Percentiles rank a stretch among this genome's conserved stretches.
These are phyloP conservation scores for Adelphocoris suturalis DNA, from an alignment of 2,888 invertebrate species.

Conservation along the genomic window DNA sequence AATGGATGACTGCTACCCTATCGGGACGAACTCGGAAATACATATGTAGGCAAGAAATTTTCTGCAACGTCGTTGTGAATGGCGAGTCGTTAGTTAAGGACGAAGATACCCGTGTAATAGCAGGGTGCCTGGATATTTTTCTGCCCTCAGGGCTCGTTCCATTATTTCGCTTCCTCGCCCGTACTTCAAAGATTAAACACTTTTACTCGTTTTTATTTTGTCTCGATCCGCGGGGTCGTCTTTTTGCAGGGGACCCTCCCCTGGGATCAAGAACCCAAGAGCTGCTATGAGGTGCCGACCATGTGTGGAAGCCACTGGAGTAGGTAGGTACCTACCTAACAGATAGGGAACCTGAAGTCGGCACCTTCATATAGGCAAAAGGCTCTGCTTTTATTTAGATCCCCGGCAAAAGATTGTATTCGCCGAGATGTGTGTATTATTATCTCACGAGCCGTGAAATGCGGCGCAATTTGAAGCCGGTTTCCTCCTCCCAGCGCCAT, in stretches of 20 bases:
- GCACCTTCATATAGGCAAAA: slow-evolving; percentile 42
- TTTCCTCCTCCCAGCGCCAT: slow-evolving; percentile 41
- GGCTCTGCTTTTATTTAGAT: slow-evolving; percentile 43
- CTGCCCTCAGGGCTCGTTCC: slow-evolving; percentile 51
- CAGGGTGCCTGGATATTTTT: slow-evolving; percentile 54
- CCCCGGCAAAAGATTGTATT: slow-evolving; percentile 29
- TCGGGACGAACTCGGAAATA: slow-evolving; percentile 12
- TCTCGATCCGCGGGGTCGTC: slow-evolving; percentile 28
- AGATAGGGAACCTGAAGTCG: slow-evolving; percentile 2
- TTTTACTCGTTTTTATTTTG: slow-evolving; percentile 42
- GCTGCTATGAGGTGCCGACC: slow-evolving; percentile 25
- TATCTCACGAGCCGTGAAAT: slow-evolving; percentile 35
- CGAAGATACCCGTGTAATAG: slow-evolving; percentile 52
- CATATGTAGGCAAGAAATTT: slow-evolving; percentile 20
- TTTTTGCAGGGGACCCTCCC: slow-evolving; percentile 37
- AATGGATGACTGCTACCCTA: slow-evolving; percentile 49
- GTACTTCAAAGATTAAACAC: slow-evolving; percentile 41
- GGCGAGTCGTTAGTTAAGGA: slow-evolving; percentile 63
- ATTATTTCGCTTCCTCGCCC: slow-evolving; percentile 56
- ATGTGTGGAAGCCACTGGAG: slow-evolving; percentile 34
- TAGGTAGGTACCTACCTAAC: not conserved
- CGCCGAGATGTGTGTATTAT: slow-evolving; percentile 35
- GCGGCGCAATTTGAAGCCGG: slow-evolving; percentile 49
- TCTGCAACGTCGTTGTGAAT: slow-evolving; percentile 62
- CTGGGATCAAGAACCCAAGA: slow-evolving; percentile 29